Conservation (phyloP, 2,113 vertebrate species). For the Struthidea cinerea region DNA sequence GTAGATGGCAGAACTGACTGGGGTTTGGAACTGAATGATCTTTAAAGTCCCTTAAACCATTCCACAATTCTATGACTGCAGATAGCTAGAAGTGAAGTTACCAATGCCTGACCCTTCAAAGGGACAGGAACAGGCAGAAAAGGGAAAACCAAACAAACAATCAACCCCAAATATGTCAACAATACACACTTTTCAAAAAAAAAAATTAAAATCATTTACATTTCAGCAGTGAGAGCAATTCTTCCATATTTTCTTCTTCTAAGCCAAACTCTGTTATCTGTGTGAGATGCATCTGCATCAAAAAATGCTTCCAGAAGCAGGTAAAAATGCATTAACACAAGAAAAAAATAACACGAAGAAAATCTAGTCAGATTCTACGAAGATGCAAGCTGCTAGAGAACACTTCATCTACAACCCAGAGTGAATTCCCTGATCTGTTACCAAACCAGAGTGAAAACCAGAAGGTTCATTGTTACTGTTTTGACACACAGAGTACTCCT, state of each 20-base stretch:
- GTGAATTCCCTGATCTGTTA: not conserved
- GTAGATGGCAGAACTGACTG: not conserved
- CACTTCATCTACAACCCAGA: not conserved
- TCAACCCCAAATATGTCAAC: not conserved
- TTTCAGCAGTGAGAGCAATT: not conserved
- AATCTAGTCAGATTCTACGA: not conserved
- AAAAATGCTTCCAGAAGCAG: not conserved
- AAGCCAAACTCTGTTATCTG: not conserved
- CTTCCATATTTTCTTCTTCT: not conserved
- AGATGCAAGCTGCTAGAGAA: not conserved
- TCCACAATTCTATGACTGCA: not conserved
- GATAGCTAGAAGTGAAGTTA: not conserved
- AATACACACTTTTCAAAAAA: not conserved
- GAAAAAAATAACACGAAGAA: not conserved
- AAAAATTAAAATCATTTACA: not conserved
- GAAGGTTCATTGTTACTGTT: not conserved
- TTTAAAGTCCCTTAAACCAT: not conserved
- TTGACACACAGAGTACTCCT: not conserved
- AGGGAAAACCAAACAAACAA: too few species aligned
- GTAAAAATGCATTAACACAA: not conserved
- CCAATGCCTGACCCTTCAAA: not conserved
- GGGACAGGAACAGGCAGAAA: not conserved
- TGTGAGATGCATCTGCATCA: not conserved
- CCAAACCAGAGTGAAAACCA: not conserved
- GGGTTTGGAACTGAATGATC: not conserved